Conservation (phyloP, 2,797 vertebrate species). For the Sciaenops ocellatus region DNA sequence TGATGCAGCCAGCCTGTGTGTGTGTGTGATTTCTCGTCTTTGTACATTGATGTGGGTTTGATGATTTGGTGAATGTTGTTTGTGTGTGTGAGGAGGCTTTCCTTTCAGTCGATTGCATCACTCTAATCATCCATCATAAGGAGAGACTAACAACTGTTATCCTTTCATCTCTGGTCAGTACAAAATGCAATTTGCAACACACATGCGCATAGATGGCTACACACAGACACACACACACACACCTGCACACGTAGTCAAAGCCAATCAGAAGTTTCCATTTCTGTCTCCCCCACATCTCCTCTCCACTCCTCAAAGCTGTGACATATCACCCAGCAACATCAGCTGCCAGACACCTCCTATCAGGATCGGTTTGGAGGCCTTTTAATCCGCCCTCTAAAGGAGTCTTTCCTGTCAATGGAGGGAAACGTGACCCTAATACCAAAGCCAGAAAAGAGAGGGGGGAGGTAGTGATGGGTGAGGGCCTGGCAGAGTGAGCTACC, state of each 20-base stretch:
- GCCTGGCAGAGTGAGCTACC: slow-evolving; percentile 68
- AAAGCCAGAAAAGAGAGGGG: slow-evolving; percentile 43
- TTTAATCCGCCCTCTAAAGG: slow-evolving; percentile 80
- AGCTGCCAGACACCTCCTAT: slow-evolving; percentile 78
- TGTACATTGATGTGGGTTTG: slow-evolving; percentile 17
- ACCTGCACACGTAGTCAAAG: slow-evolving; percentile 54
- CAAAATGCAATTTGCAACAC: slow-evolving; percentile 62
- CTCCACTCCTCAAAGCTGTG: slow-evolving; percentile 54
- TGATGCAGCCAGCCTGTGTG: slow-evolving; percentile 10
- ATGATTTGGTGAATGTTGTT: slow-evolving; percentile 46
- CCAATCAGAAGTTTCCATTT: slow-evolving; percentile 67
- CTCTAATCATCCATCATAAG: slow-evolving; percentile 64
- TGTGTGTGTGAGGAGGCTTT: slow-evolving; percentile 40
- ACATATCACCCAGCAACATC: slow-evolving; percentile 74
- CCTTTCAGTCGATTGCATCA: slow-evolving; percentile 81
- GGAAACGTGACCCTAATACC: slow-evolving; percentile 79
- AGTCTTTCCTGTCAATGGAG: slow-evolving; percentile 76
- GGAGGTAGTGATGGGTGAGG: slow-evolving; percentile 13
- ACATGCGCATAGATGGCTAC: slow-evolving; percentile 9
- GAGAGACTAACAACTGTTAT: slow-evolving; percentile 60
- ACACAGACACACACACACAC: slow-evolving; percentile 32
- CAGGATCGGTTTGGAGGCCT: slow-evolving; percentile 74
- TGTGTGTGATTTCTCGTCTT: slow-evolving; percentile 6
- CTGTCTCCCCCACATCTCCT: slow-evolving; percentile 32
- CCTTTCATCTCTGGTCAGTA: slow-evolving; percentile 78